Conservation (phyloP, 1,140 invertebrate species). For the Micrasema longulum region DNA sequence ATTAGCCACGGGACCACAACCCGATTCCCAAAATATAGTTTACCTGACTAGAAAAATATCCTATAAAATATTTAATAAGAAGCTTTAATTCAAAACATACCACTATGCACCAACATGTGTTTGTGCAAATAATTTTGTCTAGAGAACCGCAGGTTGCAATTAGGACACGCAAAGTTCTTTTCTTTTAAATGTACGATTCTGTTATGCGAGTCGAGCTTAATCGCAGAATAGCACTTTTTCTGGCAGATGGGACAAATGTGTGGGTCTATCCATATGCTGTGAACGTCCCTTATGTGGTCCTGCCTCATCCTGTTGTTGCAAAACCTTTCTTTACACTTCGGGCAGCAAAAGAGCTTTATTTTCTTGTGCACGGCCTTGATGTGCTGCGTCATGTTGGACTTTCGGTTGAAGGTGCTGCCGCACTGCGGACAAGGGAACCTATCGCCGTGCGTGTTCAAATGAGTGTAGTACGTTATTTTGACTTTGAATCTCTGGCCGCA, state of each 20-base stretch:
- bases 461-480: neutral
- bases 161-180: neutral
- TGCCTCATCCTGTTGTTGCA: neutral
- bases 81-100: neutral
- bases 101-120: neutral
- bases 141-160: neutral
- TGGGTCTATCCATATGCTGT: neutral
- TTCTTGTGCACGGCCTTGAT: neutral
- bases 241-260: neutral
- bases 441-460: neutral
- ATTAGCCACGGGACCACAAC: too few species aligned
- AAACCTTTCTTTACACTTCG: neutral
- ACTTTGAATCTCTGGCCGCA: neutral
- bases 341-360: neutral
- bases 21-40: too few species aligned
- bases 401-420: neutral
- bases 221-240: neutral
- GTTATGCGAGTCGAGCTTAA: neutral
- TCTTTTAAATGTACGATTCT: neutral
- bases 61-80: neutral
- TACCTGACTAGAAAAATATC: too few species aligned
- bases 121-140: neutral
- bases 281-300: neutral
- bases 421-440: constrained; percentile 6
- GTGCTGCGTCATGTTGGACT: neutral